Evolutionary conservation across 2,888 invertebrate genomes (phyloP).

Genomic region (Ecdyonurus torrentis): DNA sequence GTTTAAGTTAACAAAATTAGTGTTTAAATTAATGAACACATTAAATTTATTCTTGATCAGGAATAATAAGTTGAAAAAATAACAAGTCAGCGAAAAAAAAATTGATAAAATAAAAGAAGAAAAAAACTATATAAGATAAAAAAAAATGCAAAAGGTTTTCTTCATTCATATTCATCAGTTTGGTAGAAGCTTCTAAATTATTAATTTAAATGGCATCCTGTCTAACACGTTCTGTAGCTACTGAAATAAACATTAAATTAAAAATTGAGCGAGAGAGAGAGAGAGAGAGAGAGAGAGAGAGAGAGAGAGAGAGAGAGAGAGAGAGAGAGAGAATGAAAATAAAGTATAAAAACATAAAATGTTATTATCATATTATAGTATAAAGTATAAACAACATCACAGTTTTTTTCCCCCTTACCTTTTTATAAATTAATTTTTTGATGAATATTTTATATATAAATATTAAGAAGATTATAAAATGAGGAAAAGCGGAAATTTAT

Average conservation of each 20-base stretch:
- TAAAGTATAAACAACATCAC: no score
- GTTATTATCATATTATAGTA: neutral
- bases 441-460: no score
- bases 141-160: neutral
- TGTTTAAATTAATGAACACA: neutral
- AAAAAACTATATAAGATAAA: neutral
- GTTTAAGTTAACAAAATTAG: no score
- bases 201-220: neutral
- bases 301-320: no score
- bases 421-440: no score
- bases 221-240: neutral
- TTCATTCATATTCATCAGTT: neutral
- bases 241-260: neutral
- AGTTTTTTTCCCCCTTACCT: no score
- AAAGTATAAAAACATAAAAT: neutral
- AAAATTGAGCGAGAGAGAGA: no score
- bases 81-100: no score
- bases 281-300: no score
- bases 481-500: no score
- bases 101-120: neutral
- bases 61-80: neutral
- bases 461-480: no score
- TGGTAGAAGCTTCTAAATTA: neutral
- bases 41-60: neutral
- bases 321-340: neutral